Evolutionary conservation across 1,140 invertebrate genomes (phyloP), one percentile per base, ranked within the genome.

Genomic region (Drosophila parvula): DNA sequence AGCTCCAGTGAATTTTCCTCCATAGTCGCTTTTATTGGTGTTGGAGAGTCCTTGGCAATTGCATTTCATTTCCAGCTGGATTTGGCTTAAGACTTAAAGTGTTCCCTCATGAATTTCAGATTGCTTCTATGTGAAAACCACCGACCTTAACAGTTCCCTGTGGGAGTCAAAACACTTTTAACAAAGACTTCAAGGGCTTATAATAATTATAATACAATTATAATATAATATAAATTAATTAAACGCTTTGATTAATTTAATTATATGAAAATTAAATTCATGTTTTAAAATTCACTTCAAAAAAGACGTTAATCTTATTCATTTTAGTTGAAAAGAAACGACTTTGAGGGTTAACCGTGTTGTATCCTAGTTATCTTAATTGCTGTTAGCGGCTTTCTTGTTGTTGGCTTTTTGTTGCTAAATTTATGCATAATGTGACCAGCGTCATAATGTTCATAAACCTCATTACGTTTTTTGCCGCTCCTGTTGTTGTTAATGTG

Each of bases 381-480:
- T 62, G 62, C 62, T 44, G 56, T 43, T 53, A 44, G 44, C 27
- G 30, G n/a, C 16, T 32, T 63, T 27, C 22, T 40, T 41, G 69
- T 59, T 62, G 12, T 38, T 60, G 43, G 22, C 30, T 32, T 67
- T 69, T n/a, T n/a, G 48, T 60, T 43, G 45, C 45, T 41, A 51
- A 45, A 48, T 76, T 56, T 62, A 70, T 77, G 73, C 69, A 71
- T 77, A 79, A 79, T 85, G 53, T 50, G 70, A 64, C 51, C 77
- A 77, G 38, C 65, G 53, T 62, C 67, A 75, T 86, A 82, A 86
- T 79, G 67, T 71, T 65, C 34, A 74, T 88, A 70, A 74, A 53
- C 50, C 22, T 53, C 12, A 53, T 63, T 62, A 79, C 60, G 57
- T 60, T 70, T 78, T 55, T 60, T 70, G 64, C 44, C 22, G 18